phyloP scores from a whole-genome alignment of 2,113 vertebrate genomes.

The Sander lucioperca region DNA sequence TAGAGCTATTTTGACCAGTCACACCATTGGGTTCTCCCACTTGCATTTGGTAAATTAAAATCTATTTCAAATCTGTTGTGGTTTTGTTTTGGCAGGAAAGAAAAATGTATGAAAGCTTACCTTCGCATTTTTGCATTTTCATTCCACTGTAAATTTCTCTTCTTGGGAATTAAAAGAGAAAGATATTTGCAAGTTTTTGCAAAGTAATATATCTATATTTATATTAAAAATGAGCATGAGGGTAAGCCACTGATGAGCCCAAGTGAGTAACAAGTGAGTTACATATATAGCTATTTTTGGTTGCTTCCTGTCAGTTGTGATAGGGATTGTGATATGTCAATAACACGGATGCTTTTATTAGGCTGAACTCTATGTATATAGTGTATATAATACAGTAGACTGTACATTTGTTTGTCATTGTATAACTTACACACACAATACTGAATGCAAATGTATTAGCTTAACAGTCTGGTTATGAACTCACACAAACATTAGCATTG shows the following conservation, averaged over 20 bases:
- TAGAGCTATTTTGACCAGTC: conserved; percentile 28
- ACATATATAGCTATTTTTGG: conserved; percentile 33
- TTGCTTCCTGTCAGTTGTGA: conserved; percentile 50
- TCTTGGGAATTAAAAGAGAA: conserved; percentile 8
- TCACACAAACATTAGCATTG: conserved; percentile 13
- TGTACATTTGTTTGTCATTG: conserved; percentile 37
- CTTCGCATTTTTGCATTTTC: conserved; percentile 4
- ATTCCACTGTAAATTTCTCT: conserved; percentile 20
- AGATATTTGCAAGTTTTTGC: conserved; percentile 51
- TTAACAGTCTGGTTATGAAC: conserved; percentile 11
- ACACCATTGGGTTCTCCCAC: not conserved
- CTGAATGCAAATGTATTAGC: conserved; percentile 13
- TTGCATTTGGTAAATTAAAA: not conserved
- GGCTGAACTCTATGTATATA: conserved; percentile 61
- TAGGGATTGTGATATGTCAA: conserved; percentile 21
- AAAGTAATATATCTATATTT: conserved; percentile 73
- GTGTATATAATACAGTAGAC: conserved; percentile 53
- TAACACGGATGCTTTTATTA: conserved; percentile 35
- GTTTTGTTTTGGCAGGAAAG: conserved; percentile 5
- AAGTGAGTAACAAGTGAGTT: conserved; percentile 23
- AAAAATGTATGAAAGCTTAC: not conserved
- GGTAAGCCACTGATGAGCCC: conserved; percentile 34
- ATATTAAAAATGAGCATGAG: conserved; percentile 16
- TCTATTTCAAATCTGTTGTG: not conserved
- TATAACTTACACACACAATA: conserved; percentile 9